Conservation (phyloP, 1,140 invertebrate species). For the Neocloeon triangulifer region DNA sequence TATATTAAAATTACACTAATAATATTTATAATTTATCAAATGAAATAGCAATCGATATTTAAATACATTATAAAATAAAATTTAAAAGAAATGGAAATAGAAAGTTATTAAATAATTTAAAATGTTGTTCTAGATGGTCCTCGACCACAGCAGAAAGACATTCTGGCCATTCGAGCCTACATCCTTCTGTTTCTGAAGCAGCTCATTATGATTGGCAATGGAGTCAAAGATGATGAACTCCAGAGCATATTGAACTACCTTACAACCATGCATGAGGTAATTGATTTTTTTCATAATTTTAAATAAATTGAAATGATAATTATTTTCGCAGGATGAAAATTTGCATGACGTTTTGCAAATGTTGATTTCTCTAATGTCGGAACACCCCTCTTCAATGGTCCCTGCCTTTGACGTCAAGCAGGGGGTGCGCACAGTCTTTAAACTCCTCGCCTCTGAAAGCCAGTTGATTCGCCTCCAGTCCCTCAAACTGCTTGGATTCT, state of each 20-base stretch:
- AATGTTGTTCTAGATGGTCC: slow-evolving; percentile 79
- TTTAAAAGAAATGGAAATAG: no score
- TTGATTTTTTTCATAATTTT: slow-evolving; percentile 6
- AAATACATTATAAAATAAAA: no score
- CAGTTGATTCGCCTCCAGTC: slow-evolving; percentile 89
- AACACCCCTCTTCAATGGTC: slow-evolving; percentile 95
- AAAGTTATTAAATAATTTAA: no score
- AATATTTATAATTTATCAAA: no score
- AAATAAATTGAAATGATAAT: slow-evolving; percentile 8
- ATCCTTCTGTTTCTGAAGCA: slow-evolving; percentile 92
- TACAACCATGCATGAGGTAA: slow-evolving; percentile 86
- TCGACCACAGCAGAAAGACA: slow-evolving; percentile 79
- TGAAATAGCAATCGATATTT: no score
- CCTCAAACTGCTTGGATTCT: slow-evolving; percentile 85
- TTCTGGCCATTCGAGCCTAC: slow-evolving; percentile 79
- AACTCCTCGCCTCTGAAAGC: slow-evolving; percentile 81
- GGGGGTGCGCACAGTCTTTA: slow-evolving; percentile 90
- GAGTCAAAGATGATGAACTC: slow-evolving; percentile 93
- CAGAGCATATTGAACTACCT: slow-evolving; percentile 96
- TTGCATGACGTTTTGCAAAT: slow-evolving; percentile 93
- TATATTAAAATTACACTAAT: no score
- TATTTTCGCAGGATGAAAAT: slow-evolving; percentile 73
- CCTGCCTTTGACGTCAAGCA: slow-evolving; percentile 95
- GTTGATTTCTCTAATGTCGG: slow-evolving; percentile 89
- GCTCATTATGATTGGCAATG: slow-evolving; percentile 87